phyloP scores from a whole-genome alignment of 2,113 vertebrate species.

The Ivindomyrus marchei region DNA sequence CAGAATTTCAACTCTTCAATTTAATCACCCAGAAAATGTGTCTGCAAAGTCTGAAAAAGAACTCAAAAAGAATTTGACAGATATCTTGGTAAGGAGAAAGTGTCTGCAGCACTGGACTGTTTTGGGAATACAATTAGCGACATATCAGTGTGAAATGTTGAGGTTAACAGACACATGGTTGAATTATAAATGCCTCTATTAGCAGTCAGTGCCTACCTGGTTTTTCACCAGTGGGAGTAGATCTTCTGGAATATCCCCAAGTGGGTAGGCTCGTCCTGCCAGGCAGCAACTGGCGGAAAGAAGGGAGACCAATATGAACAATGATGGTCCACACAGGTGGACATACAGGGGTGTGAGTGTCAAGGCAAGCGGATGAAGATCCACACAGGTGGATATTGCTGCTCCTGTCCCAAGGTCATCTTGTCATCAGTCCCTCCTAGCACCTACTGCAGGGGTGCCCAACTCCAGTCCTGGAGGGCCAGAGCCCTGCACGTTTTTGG shows the following conservation, averaged over 20 bases:
- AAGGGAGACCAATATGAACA: constrained; percentile 22
- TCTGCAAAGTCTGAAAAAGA: background rate
- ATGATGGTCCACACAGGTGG: background rate
- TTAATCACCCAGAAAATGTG: background rate
- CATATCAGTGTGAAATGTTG: background rate
- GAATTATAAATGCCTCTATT: background rate
- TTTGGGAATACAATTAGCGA: background rate
- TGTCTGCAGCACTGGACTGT: background rate
- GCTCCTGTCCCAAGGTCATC: background rate
- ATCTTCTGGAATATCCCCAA: constrained; percentile 91
- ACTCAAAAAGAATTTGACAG: background rate
- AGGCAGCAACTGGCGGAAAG: constrained; percentile 70
- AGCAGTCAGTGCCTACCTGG: constrained; percentile 65
- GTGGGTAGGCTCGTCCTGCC: constrained; percentile 87
- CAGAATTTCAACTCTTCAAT: background rate
- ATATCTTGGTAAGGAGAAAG: background rate
- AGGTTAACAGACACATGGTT: background rate
- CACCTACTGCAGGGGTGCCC: background rate
- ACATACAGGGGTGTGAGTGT: background rate
- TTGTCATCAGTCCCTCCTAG: background rate
- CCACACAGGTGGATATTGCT: background rate
- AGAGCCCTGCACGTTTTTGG: too few relatives aligned
- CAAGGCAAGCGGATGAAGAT: background rate
- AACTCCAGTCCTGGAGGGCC: too few relatives aligned
- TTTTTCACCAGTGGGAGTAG: constrained; percentile 92